A percentile compares a stretch with the other conserved stretches of the same genome.
phyloP scores from a whole-genome alignment of 2,888 invertebrate species.

The Amphipoea oculea region DNA sequence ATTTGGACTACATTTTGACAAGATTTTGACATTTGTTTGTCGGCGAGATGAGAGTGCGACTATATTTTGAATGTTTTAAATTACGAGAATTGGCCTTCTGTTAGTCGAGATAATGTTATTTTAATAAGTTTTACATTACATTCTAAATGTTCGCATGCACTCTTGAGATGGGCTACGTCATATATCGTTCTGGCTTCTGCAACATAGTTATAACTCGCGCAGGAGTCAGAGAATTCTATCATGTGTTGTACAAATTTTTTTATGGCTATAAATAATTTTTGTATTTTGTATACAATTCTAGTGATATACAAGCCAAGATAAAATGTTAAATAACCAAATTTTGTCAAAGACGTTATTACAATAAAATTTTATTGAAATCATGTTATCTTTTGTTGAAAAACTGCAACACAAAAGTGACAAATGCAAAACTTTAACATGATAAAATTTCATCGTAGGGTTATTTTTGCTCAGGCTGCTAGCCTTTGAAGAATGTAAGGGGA shows the following conservation, averaged over 20 bases:
- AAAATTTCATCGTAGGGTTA: neutral
- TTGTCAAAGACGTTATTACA: neutral
- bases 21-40: too few species aligned
- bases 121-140: constrained; percentile 5
- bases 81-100: too few species aligned
- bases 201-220: neutral
- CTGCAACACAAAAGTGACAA: neutral
- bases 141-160: too few species aligned
- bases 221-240: neutral
- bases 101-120: constrained; percentile 25
- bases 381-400: neutral
- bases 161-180: neutral
- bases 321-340: neutral
- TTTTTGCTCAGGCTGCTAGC: neutral
- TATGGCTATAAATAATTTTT: neutral
- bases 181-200: neutral
- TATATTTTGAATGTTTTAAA: too few species aligned
- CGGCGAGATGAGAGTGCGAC: too few species aligned
- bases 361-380: neutral
- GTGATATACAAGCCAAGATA: neutral
- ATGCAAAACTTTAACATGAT: neutral
- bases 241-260: neutral
- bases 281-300: neutral
- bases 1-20: too few species aligned
- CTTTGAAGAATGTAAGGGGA: too few species aligned